Evolutionary conservation across 2,888 invertebrate species (phyloP).

Genomic region (Heliothis peltigera): DNA sequence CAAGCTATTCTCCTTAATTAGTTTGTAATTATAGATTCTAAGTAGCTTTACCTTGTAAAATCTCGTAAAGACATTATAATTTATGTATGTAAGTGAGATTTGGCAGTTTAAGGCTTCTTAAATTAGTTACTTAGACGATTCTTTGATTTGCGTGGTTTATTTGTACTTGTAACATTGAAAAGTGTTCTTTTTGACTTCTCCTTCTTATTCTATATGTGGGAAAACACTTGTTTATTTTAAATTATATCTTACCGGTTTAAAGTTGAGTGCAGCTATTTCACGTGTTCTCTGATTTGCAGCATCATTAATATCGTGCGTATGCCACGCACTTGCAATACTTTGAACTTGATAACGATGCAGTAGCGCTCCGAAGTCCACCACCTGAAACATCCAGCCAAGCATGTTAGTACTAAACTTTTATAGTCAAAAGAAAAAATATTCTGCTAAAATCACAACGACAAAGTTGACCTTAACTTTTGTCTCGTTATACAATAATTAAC

Average conservation of each 20-base stretch:
- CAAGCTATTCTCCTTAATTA: constrained; percentile 1
- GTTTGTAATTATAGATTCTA: constrained; percentile 13
- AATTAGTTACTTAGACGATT: constrained; percentile 18
- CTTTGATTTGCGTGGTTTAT: constrained; percentile 7
- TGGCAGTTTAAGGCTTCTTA: constrained; percentile 33
- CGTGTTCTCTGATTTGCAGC: constrained; percentile 2
- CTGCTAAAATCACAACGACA: constrained; percentile 6
- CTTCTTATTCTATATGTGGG: not conserved
- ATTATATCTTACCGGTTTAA: constrained; percentile 1
- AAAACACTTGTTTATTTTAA: not conserved
- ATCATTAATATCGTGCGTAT: constrained; percentile 6
- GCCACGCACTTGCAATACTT: constrained; percentile 25
- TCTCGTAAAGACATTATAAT: constrained; percentile 25
- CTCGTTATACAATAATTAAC: constrained; percentile 1
- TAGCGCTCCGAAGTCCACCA: constrained; percentile 29
- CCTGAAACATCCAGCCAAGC: constrained; percentile 37
- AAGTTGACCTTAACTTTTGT: not conserved
- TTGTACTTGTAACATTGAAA: not conserved
- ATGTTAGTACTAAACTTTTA: constrained; percentile 15
- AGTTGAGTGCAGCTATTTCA: constrained; percentile 15
- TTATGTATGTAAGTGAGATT: constrained; percentile 28
- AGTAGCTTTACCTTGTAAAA: constrained; percentile 30
- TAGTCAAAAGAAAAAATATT: not conserved
- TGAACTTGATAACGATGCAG: constrained; percentile 36
- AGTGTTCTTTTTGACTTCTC: not conserved